phyloP scores from a whole-genome alignment of 2,797 vertebrate genomes.

The Huso huso region DNA sequence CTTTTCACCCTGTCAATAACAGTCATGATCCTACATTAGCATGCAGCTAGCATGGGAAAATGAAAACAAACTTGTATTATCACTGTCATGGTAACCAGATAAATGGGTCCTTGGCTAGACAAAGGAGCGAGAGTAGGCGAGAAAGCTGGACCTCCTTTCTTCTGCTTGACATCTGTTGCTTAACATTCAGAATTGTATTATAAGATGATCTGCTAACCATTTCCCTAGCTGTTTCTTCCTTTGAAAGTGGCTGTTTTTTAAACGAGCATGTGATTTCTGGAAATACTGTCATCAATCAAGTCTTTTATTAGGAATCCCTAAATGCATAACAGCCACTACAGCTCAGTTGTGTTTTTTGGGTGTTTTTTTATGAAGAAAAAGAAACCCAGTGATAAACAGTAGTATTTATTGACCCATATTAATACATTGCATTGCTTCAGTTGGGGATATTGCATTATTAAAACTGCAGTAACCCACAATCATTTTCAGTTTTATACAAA shows the following conservation, averaged over 20 bases:
- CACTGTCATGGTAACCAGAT: conserved; percentile 82
- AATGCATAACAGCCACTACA: too few relatives aligned
- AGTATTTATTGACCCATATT: too few relatives aligned
- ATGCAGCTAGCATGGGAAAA: conserved; percentile 64
- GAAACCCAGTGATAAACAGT: too few relatives aligned
- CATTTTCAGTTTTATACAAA: too few relatives aligned
- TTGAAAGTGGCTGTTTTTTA: conserved; percentile 49
- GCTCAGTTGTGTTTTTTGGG: too few relatives aligned
- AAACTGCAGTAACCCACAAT: too few relatives aligned
- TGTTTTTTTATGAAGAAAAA: too few relatives aligned
- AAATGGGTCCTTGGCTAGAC: conserved; percentile 73
- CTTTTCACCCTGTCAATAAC: conserved; percentile 50
- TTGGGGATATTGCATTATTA: too few relatives aligned
- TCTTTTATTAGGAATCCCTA: too few relatives aligned
- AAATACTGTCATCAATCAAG: too few relatives aligned
- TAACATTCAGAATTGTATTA: conserved; percentile 75
- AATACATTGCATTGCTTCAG: too few relatives aligned
- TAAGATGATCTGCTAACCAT: conserved; percentile 67
- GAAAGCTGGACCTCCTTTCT: conserved; percentile 68
- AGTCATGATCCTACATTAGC: conserved; percentile 52
- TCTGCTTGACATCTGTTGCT: conserved; percentile 86
- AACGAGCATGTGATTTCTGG: conserved; percentile 40
- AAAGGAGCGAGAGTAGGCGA: conserved; percentile 64
- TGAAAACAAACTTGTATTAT: conserved; percentile 73
- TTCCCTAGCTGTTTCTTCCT: conserved; percentile 48